Percentiles rank a stretch among this genome's conserved stretches.
These are phyloP conservation scores for Nymphalis c-album DNA, from an alignment of 2,888 invertebrate genomes.

Conservation along the genomic window DNA sequence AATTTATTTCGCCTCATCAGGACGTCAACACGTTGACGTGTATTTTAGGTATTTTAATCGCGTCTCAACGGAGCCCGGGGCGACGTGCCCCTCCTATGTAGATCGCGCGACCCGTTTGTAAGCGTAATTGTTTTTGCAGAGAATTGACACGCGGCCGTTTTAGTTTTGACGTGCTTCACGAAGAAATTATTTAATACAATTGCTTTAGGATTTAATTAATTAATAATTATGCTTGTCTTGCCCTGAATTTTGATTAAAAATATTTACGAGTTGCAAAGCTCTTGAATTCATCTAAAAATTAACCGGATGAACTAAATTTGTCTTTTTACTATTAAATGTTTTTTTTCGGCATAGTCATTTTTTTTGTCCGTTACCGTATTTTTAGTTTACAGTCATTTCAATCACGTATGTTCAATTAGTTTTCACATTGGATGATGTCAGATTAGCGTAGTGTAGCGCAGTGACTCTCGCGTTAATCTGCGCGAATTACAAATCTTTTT, in stretches of 20 bases:
- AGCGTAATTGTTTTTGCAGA: constrained; percentile 74
- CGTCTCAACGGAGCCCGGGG: constrained; percentile 57
- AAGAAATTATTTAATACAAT: constrained; percentile 68
- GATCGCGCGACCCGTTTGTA: constrained; percentile 63
- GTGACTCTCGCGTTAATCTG: too few relatives aligned
- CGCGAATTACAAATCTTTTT: too few relatives aligned
- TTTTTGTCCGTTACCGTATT: not conserved
- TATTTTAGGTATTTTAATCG: constrained; percentile 79
- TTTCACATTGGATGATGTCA: too few relatives aligned
- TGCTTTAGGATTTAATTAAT: too few relatives aligned
- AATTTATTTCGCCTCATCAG: constrained; percentile 79
- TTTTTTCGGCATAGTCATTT: not conserved
- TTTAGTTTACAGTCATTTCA: too few relatives aligned
- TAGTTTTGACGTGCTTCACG: constrained; percentile 53
- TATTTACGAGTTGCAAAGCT: too few relatives aligned
- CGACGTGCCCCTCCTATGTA: constrained; percentile 56
- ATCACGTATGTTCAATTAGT: too few relatives aligned
- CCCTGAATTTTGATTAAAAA: too few relatives aligned
- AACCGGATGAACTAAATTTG: too few relatives aligned
- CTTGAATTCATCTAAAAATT: too few relatives aligned
- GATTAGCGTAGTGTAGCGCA: too few relatives aligned
- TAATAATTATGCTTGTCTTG: too few relatives aligned
- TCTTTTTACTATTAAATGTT: not conserved
- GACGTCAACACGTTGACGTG: constrained; percentile 79
- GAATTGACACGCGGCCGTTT: constrained; percentile 62